A percentile compares a stretch with the other conserved stretches of the same genome.
phyloP scores from a whole-genome alignment of 2,797 vertebrate species.

The Gymnopithys bicolor region DNA sequence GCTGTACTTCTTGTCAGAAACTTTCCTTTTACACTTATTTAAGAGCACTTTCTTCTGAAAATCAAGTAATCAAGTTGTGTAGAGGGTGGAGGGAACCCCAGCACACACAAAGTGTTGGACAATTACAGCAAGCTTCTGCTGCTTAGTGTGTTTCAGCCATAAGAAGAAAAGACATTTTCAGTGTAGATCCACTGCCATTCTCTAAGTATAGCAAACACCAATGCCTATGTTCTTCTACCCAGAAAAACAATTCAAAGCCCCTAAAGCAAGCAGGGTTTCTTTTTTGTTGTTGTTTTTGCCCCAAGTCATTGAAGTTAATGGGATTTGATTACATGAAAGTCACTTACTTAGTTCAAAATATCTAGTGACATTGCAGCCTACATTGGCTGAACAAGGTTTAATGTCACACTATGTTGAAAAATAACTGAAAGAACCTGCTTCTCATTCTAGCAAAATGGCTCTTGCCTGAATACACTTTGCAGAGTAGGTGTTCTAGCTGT shows the following conservation, averaged over 20 bases:
- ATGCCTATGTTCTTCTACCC: not conserved
- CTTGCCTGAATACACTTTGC: not conserved
- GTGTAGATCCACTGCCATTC: not conserved
- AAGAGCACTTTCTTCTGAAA: not conserved
- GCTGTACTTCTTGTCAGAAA: not conserved
- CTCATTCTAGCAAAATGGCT: not conserved
- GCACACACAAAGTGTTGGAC: not conserved
- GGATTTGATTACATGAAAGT: not conserved
- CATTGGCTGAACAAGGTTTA: not conserved
- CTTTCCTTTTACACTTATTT: not conserved
- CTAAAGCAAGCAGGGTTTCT: not conserved
- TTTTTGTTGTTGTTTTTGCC: fast-evolving
- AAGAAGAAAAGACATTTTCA: not conserved
- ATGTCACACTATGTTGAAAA: not conserved
- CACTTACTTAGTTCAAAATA: not conserved
- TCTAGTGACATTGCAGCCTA: not conserved
- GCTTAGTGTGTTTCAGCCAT: not conserved
- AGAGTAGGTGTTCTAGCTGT: not conserved
- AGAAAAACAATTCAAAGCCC: not conserved
- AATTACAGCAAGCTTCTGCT: not conserved
- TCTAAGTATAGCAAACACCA: not conserved
- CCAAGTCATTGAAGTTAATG: not conserved
- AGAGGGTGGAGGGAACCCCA: not conserved
- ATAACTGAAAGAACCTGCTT: not conserved
- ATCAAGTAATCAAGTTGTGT: not conserved